Conservation (phyloP, 2,113 vertebrate species). For the Saguinus midas region DNA sequence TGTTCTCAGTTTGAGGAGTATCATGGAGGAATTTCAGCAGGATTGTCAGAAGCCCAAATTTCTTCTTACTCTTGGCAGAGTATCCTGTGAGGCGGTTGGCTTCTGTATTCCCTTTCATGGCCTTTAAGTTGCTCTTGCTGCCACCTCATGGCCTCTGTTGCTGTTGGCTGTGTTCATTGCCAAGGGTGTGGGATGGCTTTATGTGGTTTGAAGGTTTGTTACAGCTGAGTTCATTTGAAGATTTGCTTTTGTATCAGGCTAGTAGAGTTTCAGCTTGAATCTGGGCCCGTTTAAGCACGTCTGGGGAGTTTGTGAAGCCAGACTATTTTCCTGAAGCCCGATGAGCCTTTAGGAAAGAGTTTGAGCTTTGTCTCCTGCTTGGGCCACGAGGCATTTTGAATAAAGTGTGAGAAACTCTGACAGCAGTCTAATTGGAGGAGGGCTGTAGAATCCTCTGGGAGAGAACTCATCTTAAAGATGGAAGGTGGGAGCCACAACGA, state of each 20-base stretch:
- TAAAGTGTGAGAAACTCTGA: background rate
- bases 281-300: background rate
- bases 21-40: conserved; percentile 16
- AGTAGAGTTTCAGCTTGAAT: conserved; percentile 20
- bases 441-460: background rate
- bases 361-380: background rate
- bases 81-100: background rate
- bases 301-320: background rate
- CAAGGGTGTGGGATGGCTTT: background rate
- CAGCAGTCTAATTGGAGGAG: background rate
- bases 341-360: background rate
- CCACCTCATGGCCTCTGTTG: background rate
- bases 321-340: background rate
- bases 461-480: background rate
- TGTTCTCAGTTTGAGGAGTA: background rate
- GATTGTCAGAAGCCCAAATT: background rate
- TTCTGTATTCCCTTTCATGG: background rate
- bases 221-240: conserved; percentile 24
- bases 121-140: background rate
- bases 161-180: background rate
- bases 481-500: background rate
- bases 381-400: background rate
- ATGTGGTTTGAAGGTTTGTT: conserved; percentile 40
- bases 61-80: background rate
- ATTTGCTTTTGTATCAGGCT: conserved; percentile 29